Conservation (phyloP, 2,113 vertebrate species). For the Campylomormyrus numenius region DNA sequence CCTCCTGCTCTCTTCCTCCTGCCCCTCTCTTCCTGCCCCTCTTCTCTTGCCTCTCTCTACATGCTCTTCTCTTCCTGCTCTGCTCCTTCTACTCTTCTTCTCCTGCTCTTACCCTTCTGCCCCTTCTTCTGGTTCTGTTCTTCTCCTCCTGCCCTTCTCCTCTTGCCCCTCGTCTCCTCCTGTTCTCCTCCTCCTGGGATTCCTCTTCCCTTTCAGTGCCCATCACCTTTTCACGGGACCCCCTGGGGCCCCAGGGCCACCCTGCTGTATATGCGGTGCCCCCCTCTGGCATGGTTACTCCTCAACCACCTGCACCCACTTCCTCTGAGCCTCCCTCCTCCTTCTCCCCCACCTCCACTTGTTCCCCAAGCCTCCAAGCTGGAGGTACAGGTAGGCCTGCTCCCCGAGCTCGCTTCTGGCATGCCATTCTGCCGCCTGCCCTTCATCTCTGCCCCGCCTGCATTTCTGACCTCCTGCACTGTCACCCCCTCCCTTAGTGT, state of each 20-base stretch:
- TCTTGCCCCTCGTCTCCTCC: background rate
- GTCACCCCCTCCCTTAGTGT: slow-evolving; percentile 6
- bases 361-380: background rate
- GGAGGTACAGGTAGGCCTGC: background rate
- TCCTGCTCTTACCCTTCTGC: slow-evolving; percentile 12
- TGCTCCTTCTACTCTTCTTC: background rate
- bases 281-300: background rate
- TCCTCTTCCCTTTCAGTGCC: slow-evolving; percentile 5
- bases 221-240: slow-evolving; percentile 32
- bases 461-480: background rate
- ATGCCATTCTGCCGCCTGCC: background rate
- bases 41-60: too few species aligned
- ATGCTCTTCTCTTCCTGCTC: too few species aligned
- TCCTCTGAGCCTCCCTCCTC: background rate
- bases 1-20: background rate
- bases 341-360: background rate
- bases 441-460: background rate
- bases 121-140: background rate
- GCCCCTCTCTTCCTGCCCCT: background rate
- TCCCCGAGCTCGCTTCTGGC: background rate
- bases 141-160: background rate
- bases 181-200: background rate
- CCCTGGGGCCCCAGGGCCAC: slow-evolving; percentile 31
- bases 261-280: slow-evolving; percentile 11
- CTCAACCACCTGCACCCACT: background rate